A percentile compares a stretch with the other conserved stretches of the same genome.
phyloP scores from a whole-genome alignment of 2,888 invertebrate species.

The Leistus spinibarbis region DNA sequence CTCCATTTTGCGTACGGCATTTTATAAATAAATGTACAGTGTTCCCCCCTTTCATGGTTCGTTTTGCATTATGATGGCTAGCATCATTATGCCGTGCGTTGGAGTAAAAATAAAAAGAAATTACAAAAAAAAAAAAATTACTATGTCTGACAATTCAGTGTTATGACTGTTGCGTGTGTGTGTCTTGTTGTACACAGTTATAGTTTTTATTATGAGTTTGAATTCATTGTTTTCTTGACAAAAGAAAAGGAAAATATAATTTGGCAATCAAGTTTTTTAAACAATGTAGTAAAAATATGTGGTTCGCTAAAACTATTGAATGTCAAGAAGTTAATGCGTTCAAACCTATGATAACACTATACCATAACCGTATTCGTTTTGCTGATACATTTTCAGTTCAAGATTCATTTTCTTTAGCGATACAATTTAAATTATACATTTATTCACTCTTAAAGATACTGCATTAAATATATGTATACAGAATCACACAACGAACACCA shows the following conservation, averaged over 20 bases:
- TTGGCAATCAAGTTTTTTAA: too few relatives aligned
- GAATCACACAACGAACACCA: too few relatives aligned
- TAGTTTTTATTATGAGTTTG: background rate
- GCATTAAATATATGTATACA: too few relatives aligned
- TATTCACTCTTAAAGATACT: too few relatives aligned
- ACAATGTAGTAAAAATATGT: too few relatives aligned
- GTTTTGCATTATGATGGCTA: background rate
- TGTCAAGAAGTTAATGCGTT: background rate
- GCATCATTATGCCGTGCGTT: slow-evolving; percentile 1
- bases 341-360: background rate
- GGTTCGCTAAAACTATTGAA: background rate
- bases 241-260: background rate
- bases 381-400: too few relatives aligned
- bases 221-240: background rate
- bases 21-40: slow-evolving; percentile 1
- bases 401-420: too few relatives aligned
- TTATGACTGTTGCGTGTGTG: slow-evolving; percentile 5
- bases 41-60: background rate
- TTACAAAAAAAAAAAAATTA: background rate
- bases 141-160: slow-evolving; percentile 1
- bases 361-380: too few relatives aligned
- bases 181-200: background rate
- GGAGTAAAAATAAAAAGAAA: slow-evolving; percentile 3
- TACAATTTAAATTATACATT: too few relatives aligned
- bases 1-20: slow-evolving; percentile 30